Evolutionary conservation across 2,113 vertebrate species (phyloP), one percentile per base, ranked within the genome.

Genomic region (Anhinga anhinga): DNA sequence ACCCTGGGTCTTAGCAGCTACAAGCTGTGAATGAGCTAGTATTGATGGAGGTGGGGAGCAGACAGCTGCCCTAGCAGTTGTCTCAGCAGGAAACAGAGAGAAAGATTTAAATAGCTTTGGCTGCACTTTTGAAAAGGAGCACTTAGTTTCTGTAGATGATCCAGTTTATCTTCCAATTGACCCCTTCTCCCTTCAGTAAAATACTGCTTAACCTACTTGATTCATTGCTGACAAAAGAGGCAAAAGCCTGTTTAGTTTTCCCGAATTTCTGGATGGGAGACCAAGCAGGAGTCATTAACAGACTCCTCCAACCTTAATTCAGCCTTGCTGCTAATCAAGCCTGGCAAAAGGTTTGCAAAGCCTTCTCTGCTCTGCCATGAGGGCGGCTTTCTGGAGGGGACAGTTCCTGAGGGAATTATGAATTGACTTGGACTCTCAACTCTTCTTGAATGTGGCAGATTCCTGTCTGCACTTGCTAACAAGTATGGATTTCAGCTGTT

Each of bases 141-240:
- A 72, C 47, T 87, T 82, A 15, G 78, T 82, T 96, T 76, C 77
- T 94, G 88, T 90, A 82, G 90, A 85, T 85, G 55, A 88, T 87
- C 34, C 23, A 53, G 62, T 94, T 91, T 87, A 85, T 93, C 92
- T 94, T 89, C 67, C 67, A 80, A 17, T 7, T 95, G 93, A 96
- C 73, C 70, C 17, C 9, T 52, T 88, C 26, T 84, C 78, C 40
- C 70, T 93, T 82, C 52, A 91, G 36, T 87, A 79, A 91, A 87
- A 69, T 85, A 82, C 44, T 85, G 30, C 65, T 85, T 87, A 85
- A 76, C 45, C 44, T 23, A 40, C 65, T 89, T 91, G 69, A 91
- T 86, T 82, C 23, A 69, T 10, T 47, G 40, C 70, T 91, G 70
- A 79, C 49, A 90, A 94, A 58, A 32, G 27, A 82, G 56, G 73